phyloP scores from a whole-genome alignment of 2,113 vertebrate species.

The Malurus melanocephalus region DNA sequence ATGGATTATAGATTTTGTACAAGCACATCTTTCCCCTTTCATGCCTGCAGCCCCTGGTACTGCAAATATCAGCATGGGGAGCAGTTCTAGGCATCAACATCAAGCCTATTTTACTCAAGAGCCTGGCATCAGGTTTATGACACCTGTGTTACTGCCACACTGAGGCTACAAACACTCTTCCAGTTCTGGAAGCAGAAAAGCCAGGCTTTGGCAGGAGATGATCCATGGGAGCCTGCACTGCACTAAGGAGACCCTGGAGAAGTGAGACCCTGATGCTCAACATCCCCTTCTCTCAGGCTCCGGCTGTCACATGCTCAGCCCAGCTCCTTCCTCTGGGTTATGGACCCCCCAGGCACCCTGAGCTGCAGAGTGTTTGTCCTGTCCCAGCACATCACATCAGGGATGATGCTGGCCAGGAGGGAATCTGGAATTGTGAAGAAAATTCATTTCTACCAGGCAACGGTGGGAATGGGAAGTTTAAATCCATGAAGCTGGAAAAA shows the following conservation, averaged over 20 bases:
- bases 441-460: not conserved
- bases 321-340: not conserved
- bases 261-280: fast-evolving
- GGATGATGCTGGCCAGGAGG: fast-evolving
- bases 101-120: not conserved
- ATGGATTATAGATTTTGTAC: not conserved
- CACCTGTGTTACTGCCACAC: not conserved
- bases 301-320: fast-evolving
- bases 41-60: not conserved
- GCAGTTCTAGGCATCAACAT: not conserved
- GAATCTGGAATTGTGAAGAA: not conserved
- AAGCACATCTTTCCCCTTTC: not conserved
- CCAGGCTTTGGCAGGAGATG: not conserved
- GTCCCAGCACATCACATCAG: not conserved
- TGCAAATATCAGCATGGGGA: not conserved
- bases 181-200: not conserved
- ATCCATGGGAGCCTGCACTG: not conserved
- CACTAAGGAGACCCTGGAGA: not conserved
- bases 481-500: not conserved
- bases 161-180: not conserved
- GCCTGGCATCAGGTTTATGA: not conserved
- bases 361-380: not conserved
- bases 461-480: not conserved
- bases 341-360: fast-evolving
- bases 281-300: not conserved